Evolutionary conservation across 2,113 vertebrate genomes (phyloP).

Genomic region (human): DNA sequence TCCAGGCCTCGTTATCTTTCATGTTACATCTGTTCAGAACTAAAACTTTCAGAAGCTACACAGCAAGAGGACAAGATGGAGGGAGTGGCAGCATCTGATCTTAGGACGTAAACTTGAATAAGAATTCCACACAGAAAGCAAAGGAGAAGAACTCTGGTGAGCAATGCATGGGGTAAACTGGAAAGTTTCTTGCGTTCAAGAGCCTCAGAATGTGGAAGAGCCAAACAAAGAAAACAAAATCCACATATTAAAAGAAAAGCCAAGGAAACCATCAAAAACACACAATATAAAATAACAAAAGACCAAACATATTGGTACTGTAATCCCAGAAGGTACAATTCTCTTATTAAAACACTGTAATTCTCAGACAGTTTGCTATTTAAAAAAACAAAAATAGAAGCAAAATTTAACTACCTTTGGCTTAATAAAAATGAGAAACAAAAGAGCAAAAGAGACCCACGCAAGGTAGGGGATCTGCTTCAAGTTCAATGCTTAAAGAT

Average conservation of each 20-base stretch:
- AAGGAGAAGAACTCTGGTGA: background rate
- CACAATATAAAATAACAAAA: background rate
- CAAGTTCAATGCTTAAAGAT: too few relatives aligned
- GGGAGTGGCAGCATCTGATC: background rate
- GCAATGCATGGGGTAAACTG: accelerated
- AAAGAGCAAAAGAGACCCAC: background rate
- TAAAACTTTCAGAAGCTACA: background rate
- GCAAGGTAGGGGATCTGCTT: background rate
- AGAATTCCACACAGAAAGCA: background rate
- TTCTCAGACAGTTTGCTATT: background rate
- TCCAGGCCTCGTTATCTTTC: background rate
- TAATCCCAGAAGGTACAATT: background rate
- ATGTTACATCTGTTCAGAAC: background rate
- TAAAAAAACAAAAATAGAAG: background rate
- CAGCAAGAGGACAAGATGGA: background rate
- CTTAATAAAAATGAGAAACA: background rate
- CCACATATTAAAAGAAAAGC: background rate
- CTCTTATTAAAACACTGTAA: background rate
- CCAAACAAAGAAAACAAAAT: background rate
- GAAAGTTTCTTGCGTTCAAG: background rate
- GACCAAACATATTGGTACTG: background rate
- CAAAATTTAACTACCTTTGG: background rate
- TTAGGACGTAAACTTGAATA: background rate
- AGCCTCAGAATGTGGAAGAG: background rate
- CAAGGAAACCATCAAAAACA: background rate